Evolutionary conservation across 2,797 vertebrate genomes (phyloP).

Genomic region (Chiloscyllium punctatum): DNA sequence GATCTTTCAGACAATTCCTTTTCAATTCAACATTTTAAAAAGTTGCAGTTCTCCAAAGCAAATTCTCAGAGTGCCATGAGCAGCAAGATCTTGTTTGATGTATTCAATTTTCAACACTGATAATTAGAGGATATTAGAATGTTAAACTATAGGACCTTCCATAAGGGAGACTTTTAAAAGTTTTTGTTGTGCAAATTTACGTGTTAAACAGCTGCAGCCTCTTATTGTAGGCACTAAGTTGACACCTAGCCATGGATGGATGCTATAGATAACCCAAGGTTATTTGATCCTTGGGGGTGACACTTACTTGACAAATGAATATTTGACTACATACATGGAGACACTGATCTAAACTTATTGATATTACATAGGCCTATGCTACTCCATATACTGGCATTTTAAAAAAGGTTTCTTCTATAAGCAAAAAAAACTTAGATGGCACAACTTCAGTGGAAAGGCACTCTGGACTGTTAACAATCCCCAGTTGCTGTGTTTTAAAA

Average conservation of each 20-base stretch:
- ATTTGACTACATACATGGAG: not conserved
- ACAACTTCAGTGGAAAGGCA: not conserved
- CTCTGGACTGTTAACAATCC: not conserved
- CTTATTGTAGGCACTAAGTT: not conserved
- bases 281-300: not conserved
- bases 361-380: not conserved
- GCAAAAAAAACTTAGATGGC: not conserved
- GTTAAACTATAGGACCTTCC: not conserved
- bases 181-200: not conserved
- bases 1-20: not conserved
- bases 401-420: not conserved
- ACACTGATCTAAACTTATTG: not conserved
- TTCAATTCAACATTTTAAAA: not conserved
- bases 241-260: not conserved
- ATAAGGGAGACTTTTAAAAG: not conserved
- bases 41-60: not conserved
- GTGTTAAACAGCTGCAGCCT: constrained; percentile 10
- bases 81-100: not conserved
- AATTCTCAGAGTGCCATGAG: not conserved
- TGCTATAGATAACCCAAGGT: not conserved
- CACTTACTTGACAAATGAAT: not conserved
- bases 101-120: not conserved
- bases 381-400: not conserved
- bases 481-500: not conserved
- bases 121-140: not conserved